phyloP scores from a whole-genome alignment of 2,888 invertebrate genomes.

The Asteroscopus sphinx region DNA sequence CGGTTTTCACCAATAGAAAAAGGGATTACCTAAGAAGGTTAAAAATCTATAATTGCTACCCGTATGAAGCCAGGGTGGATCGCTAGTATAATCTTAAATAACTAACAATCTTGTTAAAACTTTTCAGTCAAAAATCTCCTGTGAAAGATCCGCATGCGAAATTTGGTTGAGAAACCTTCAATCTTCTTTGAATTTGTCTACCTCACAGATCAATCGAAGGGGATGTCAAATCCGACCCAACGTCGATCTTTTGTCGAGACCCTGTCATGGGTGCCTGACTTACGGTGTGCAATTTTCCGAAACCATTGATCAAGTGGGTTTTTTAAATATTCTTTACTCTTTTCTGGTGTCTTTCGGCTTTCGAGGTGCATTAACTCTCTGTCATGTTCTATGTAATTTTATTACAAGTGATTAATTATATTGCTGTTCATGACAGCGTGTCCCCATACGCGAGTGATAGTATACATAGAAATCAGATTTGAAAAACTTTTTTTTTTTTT shows the following conservation, averaged over 20 bases:
- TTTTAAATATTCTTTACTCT: slow-evolving; percentile 18
- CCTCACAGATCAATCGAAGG: slow-evolving; percentile 35
- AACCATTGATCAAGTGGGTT: slow-evolving; percentile 10
- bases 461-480: too few relatives aligned
- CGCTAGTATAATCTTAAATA: neutral
- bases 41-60: too few relatives aligned
- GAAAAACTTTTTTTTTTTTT: too few relatives aligned
- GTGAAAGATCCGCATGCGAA: neutral
- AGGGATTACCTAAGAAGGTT: too few relatives aligned
- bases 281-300: slow-evolving; percentile 33
- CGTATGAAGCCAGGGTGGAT: too few relatives aligned
- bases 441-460: too few relatives aligned
- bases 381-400: too few relatives aligned
- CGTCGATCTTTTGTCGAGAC: slow-evolving; percentile 34
- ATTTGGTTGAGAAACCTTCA: slow-evolving; percentile 3
- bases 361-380: too few relatives aligned
- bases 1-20: too few relatives aligned
- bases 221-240: slow-evolving; percentile 33
- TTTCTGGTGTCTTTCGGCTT: neutral
- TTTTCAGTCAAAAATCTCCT: neutral
- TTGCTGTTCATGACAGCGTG: too few relatives aligned
- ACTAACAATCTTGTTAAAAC: neutral
- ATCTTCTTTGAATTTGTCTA: slow-evolving; percentile 23
- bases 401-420: too few relatives aligned
- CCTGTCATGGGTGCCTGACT: slow-evolving; percentile 10